These are phyloP conservation scores for Parnassius apollo DNA, from an alignment of 2,888 invertebrate genomes.

Conservation along the genomic window DNA sequence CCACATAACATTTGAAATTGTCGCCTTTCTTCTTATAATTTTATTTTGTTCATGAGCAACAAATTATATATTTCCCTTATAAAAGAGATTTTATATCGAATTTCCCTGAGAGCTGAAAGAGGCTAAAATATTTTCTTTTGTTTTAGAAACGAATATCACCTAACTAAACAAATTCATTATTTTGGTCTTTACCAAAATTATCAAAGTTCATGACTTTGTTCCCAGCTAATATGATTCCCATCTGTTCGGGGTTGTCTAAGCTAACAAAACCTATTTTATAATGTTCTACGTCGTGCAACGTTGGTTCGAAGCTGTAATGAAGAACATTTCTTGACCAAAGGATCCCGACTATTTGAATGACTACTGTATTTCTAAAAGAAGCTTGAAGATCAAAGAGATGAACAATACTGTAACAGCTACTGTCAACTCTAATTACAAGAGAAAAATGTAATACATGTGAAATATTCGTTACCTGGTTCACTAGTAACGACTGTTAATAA, in stretches of 20 bases:
- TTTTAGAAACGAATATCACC: conserved; percentile 60
- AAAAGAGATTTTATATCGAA: conserved; percentile 53
- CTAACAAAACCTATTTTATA: conserved; percentile 61
- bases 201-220: conserved; percentile 56
- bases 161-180: conserved; percentile 54
- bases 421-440: conserved; percentile 42
- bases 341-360: conserved; percentile 59
- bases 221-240: conserved; percentile 45
- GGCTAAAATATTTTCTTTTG: conserved; percentile 41
- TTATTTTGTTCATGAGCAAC: conserved; percentile 47
- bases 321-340: conserved; percentile 52
- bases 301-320: conserved; percentile 64
- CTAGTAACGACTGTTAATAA: neutral
- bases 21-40: conserved; percentile 55
- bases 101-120: conserved; percentile 63
- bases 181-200: conserved; percentile 65
- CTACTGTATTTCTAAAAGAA: conserved; percentile 54
- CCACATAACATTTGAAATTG: conserved; percentile 49
- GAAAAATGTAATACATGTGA: conserved; percentile 37
- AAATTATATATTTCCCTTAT: conserved; percentile 60
- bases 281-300: conserved; percentile 58
- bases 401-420: conserved; percentile 54
- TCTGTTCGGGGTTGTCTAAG: conserved; percentile 43
- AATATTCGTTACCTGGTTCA: conserved; percentile 34
- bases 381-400: conserved; percentile 56